These are phyloP conservation scores for Nezara viridula DNA, from an alignment of 2,888 invertebrate genomes.

Conservation along the genomic window DNA sequence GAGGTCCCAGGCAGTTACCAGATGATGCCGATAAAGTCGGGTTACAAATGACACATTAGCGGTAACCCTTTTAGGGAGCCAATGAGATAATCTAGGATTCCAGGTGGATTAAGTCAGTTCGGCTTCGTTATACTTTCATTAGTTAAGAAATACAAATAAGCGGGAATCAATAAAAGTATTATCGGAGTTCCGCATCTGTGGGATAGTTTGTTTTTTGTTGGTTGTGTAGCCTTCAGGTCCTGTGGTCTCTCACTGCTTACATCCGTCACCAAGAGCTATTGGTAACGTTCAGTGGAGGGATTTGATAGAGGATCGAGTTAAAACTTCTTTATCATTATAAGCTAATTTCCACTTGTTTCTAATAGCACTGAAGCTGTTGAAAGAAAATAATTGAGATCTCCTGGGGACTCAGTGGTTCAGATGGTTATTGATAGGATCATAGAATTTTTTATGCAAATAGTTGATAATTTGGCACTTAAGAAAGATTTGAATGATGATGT, in stretches of 20 bases:
- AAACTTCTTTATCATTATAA: background rate
- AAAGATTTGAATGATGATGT: no score
- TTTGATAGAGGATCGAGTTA: background rate
- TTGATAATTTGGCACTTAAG: no score
- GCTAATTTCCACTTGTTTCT: no score
- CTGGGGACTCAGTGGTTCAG: no score
- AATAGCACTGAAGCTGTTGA: no score
- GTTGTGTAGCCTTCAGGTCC: background rate
- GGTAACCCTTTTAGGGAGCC: constrained; percentile 10
- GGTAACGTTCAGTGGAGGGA: background rate
- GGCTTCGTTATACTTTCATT: constrained; percentile 5
- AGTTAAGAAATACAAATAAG: constrained; percentile 32
- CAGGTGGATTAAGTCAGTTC: background rate
- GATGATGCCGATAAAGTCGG: constrained; percentile 36
- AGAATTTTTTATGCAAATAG: no score
- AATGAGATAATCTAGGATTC: constrained; percentile 16
- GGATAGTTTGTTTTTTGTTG: background rate
- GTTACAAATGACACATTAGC: constrained; percentile 39
- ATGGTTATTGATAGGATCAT: no score
- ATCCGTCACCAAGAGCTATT: background rate
- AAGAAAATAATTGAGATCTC: no score
- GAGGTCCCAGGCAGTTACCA: background rate
- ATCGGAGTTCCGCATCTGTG: background rate
- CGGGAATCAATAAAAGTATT: constrained; percentile 20
- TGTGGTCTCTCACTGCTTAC: background rate